Base-by-base conservation (phyloP, 2,113 vertebrate genomes). In the Strix aluco region DNA sequence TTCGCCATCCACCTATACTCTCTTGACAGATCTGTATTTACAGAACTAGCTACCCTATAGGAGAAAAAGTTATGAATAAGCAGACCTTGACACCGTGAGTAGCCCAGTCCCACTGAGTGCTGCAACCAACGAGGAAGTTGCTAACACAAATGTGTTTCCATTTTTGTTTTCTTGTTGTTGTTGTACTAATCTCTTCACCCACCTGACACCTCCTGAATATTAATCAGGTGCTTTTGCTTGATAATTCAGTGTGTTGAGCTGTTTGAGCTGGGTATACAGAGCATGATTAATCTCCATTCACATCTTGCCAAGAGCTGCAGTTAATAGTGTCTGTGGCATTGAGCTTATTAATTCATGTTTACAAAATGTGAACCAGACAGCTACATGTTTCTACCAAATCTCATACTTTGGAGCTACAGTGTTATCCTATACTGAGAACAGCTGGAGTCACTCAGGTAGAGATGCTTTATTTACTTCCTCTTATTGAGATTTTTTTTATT, bases 51-150 rank as follows among this genome's bases (percentile, higher is more conserved):
- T 78, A 78, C 15, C 12, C 7, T 15, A 62, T 5, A 36, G 18
- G 26, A 79, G 29, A 71, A 85, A 92, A 92, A 29, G 11, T n/a
- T 38, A 54, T 42, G 47, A 74, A 59, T 51, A 78, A 59, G 22
- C 32, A 67, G 17, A 17, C 52, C 61, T n/a, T 72, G 44, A 55
- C 16, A 47, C 19, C 0, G 0, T 21, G 26, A 81, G 58, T 26
- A 72, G 14, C 16, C 46, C 70, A 26, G 40, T 87, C 11, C 36
- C 9, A 15, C 22, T 51, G 65, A 47, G 21, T 25, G 19, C 38
- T n/a, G 40, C 20, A 77, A 74, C 13, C 26, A 63, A n/a, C 0
- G 0, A 66, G 32, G 32, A 10, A 86, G 8, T 2, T 66, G 13
- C 38, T 67, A 71, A 61, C 12, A 49, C 5, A 44, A 38, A 70